Percentiles rank a stretch among this genome's conserved stretches.
Conservation (phyloP, 2,888 invertebrate genomes). For the Nematopogon swammerdamellus region DNA sequence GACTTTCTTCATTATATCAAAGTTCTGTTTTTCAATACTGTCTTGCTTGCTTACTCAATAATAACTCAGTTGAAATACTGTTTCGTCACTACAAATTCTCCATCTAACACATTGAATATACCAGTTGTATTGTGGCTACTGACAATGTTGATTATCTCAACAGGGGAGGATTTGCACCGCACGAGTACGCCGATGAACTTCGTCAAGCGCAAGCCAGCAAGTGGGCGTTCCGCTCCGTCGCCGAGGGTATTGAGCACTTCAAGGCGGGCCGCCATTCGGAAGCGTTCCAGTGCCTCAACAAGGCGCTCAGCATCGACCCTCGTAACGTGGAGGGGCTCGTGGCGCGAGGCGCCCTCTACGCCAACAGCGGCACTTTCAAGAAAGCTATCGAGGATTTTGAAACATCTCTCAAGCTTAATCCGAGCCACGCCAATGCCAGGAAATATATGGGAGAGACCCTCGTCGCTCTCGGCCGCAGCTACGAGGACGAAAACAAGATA, state of each 20-base stretch:
- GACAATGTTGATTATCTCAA: too few relatives aligned
- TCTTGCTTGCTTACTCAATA: too few relatives aligned
- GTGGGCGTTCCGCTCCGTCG: conserved; percentile 91
- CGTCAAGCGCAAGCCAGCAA: conserved; percentile 89
- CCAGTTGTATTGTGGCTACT: too few relatives aligned
- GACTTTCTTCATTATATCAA: conserved; percentile 22
- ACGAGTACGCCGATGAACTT: conserved; percentile 80
- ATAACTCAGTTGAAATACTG: too few relatives aligned
- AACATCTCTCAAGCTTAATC: conserved; percentile 83
- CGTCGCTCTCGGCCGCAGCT: conserved; percentile 83
- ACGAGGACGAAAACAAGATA: conserved; percentile 82
- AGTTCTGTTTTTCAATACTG: not conserved
- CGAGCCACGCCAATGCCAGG: conserved; percentile 87
- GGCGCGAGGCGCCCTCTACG: conserved; percentile 87
- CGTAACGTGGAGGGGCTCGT: conserved; percentile 90
- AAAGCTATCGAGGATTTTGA: conserved; percentile 95
- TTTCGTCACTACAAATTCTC: too few relatives aligned
- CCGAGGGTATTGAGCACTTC: conserved; percentile 94
- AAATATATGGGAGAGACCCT: conserved; percentile 93
- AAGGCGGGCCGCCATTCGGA: conserved; percentile 91
- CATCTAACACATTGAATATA: too few relatives aligned
- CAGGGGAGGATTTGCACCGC: conserved; percentile 72
- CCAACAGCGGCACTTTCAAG: conserved; percentile 90
- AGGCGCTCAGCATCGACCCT: conserved; percentile 88
- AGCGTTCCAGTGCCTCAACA: conserved; percentile 92